These are phyloP conservation scores for Prosopocoilus inquinatus DNA, from an alignment of 2,888 invertebrate species.

Conservation along the genomic window DNA sequence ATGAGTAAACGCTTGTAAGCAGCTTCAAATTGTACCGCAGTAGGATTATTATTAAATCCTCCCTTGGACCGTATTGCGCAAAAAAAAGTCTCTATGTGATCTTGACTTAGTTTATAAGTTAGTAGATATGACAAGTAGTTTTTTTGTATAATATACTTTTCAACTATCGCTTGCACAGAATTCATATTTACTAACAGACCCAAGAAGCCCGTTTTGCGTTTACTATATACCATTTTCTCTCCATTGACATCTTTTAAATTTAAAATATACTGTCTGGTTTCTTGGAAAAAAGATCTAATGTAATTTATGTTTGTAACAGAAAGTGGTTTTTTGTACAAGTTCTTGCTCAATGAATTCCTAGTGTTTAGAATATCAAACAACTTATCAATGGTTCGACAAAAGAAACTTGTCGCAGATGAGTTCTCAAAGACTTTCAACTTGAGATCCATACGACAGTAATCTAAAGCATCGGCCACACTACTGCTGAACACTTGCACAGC, in stretches of 20 bases:
- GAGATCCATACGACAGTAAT: conserved; percentile 1
- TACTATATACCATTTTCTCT: not conserved
- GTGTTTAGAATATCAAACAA: conserved; percentile 34
- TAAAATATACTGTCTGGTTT: conserved; percentile 1
- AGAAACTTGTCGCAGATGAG: too few relatives aligned
- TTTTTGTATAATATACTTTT: not conserved
- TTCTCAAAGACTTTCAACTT: too few relatives aligned
- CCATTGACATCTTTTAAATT: conserved; percentile 16
- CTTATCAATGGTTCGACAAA: conserved; percentile 23
- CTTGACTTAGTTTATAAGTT: conserved; percentile 25
- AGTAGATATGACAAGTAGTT: conserved; percentile 16
- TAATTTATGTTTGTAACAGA: not conserved
- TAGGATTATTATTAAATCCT: conserved; percentile 25
- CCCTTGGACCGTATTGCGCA: conserved; percentile 21
- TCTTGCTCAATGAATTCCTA: conserved; percentile 19
- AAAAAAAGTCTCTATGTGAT: conserved; percentile 26
- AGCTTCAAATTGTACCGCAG: conserved; percentile 22
- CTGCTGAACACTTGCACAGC: conserved; percentile 31
- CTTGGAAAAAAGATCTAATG: not conserved
- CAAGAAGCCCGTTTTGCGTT: conserved; percentile 17
- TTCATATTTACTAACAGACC: conserved; percentile 15
- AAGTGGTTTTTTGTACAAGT: conserved; percentile 14
- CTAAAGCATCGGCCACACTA: conserved; percentile 27
- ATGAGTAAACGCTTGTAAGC: conserved; percentile 25
- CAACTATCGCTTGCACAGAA: conserved; percentile 6